Base-by-base conservation (phyloP, 2,113 vertebrate species). In the Pluvianellus socialis region DNA sequence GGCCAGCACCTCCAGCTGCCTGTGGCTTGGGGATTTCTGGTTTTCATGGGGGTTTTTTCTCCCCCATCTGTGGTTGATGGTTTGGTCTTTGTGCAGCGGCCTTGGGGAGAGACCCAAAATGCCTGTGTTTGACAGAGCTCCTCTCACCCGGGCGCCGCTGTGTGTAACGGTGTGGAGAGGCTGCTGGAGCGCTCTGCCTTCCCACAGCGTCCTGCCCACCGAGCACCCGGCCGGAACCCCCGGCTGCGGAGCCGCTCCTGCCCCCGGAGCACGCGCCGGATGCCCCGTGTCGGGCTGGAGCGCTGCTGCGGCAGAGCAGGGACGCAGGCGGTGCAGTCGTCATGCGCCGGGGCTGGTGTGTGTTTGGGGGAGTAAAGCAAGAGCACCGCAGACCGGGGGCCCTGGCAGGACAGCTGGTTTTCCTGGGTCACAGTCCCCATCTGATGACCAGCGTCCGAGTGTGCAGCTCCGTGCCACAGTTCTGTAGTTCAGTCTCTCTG, bases 51-150 rank as follows among this genome's bases (percentile, higher is more conserved):
- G 38, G 38, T 53, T 47, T 26, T 76, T 8, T 26, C 5, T 5
- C 5, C 42, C 20, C 13, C 2, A 0, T 5, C 84, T 61, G 76
- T 27, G 38, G 82, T 33, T 61, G 70, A 10, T 12, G 52, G 70
- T 49, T 73, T 71, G 66, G 20, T 33, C 32, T 50, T 81, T 23
- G 70, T 52, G 74, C 40, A 44, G 74, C 44, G 72, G 38, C 81
- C 56, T 10, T 0, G 0, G 33, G 62, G n/a, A 89, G 50, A 40
- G 82, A 10, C 61, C 32, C 0, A 0, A 4, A 71, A 8, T 1
- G 17, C 35, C 58, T 2, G 10, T 8, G 35, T 70, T 45, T 20
- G 40, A 7, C 45, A 23, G 62, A 33, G 72, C 22, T 9, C 5
- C 12, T 26, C 32, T 74, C 2, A 1, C 75, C 0, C 4, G n/a